Conservation (phyloP, 2,113 vertebrate species). For the Coryphaenoides rupestris region DNA sequence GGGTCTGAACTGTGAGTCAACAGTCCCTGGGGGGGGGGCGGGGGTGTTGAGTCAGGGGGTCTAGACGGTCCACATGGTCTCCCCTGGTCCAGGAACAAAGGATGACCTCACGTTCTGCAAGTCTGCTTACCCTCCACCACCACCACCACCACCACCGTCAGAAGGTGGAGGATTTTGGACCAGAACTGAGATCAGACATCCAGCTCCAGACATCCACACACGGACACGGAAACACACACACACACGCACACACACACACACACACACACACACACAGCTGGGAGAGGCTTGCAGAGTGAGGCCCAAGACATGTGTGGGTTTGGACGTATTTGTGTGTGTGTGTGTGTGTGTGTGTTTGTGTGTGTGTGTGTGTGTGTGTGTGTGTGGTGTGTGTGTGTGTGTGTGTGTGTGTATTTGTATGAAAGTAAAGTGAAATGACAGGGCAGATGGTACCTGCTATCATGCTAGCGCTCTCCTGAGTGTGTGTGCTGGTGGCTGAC, state of each 20-base stretch:
- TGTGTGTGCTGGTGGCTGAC: too few relatives aligned
- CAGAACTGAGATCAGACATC: conserved; percentile 7
- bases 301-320: conserved; percentile 38
- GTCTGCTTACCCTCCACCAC: too few relatives aligned
- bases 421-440: too few relatives aligned
- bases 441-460: too few relatives aligned
- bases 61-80: too few relatives aligned
- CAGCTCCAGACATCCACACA: conserved; percentile 12
- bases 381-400: conserved; percentile 25
- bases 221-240: conserved; percentile 13
- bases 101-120: too few relatives aligned
- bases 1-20: too few relatives aligned
- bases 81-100: too few relatives aligned
- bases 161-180: conserved; percentile 17
- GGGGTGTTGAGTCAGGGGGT: too few relatives aligned
- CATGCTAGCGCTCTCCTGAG: too few relatives aligned
- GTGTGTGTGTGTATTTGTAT: conserved; percentile 1
- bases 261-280: conserved; percentile 33
- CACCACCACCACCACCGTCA: too few relatives aligned
- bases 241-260: conserved; percentile 36
- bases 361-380: conserved; percentile 26
- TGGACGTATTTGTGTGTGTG: conserved; percentile 21
- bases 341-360: conserved; percentile 4
- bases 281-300: conserved; percentile 18
- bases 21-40: too few relatives aligned